Conservation (phyloP, 1,140 invertebrate species). For the Achroia grisella region DNA sequence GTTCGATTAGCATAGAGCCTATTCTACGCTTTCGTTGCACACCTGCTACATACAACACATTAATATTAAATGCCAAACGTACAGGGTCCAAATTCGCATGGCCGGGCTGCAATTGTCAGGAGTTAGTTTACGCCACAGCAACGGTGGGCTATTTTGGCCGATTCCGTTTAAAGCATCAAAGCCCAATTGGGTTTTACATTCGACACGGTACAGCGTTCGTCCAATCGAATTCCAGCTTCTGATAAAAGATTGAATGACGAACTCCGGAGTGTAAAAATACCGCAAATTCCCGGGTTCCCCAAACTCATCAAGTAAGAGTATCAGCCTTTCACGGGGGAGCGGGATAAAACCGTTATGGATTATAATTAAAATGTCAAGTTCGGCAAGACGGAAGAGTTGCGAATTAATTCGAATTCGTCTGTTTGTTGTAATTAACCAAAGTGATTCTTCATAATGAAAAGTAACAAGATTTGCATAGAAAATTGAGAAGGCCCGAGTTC, state of each 20-base stretch:
- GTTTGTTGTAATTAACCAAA: slow-evolving; percentile 6
- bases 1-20: slow-evolving; percentile 48
- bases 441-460: slow-evolving; percentile 16
- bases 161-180: slow-evolving; percentile 55
- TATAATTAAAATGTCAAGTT: neutral
- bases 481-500: slow-evolving; percentile 11
- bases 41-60: neutral
- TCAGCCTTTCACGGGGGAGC: neutral
- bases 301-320: slow-evolving; percentile 1
- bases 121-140: neutral
- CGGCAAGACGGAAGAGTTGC: neutral
- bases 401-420: slow-evolving; percentile 1
- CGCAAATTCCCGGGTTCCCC: neutral
- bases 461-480: slow-evolving; percentile 28
- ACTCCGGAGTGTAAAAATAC: slow-evolving; percentile 13
- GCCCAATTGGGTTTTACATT: slow-evolving; percentile 64
- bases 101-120: neutral
- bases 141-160: slow-evolving; percentile 36
- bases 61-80: neutral
- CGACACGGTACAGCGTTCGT: slow-evolving; percentile 39
- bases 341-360: slow-evolving; percentile 6
- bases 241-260: slow-evolving; percentile 31
- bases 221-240: slow-evolving; percentile 57
- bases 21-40: slow-evolving; percentile 13
- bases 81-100: slow-evolving; percentile 17